These are phyloP conservation scores for Clanis bilineata DNA, from an alignment of 2,888 invertebrate species.

Conservation along the genomic window DNA sequence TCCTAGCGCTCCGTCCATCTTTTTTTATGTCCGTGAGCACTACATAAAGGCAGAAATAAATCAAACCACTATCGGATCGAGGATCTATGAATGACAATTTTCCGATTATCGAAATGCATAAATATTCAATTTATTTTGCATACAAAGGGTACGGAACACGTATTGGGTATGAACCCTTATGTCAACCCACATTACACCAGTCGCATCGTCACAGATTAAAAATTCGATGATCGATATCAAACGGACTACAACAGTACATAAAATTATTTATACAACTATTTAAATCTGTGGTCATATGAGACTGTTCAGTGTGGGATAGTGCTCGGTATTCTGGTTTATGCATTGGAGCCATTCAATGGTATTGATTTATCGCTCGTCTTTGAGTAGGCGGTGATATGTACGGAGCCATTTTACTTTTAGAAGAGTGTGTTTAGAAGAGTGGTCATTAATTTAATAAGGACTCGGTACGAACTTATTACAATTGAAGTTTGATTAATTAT, in stretches of 20 bases:
- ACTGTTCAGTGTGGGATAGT: conserved; percentile 34
- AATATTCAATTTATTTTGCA: conserved; percentile 68
- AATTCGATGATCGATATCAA: not conserved
- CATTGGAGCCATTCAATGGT: conserved; percentile 57
- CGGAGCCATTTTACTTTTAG: conserved; percentile 45
- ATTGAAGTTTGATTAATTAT: no score
- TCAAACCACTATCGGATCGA: conserved; percentile 48
- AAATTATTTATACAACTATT: conserved; percentile 21
- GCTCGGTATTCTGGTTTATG: conserved; percentile 47
- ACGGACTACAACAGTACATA: conserved; percentile 28
- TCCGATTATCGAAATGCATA: conserved; percentile 61
- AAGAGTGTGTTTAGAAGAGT: conserved; percentile 28
- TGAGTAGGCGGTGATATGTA: conserved; percentile 63
- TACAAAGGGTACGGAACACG: conserved; percentile 50
- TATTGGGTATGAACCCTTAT: conserved; percentile 34
- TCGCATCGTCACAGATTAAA: not conserved
- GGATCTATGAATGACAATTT: conserved; percentile 59
- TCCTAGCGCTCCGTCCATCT: no score
- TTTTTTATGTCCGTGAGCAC: conserved; percentile 23
- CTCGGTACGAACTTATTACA: conserved; percentile 3
- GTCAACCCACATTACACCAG: not conserved
- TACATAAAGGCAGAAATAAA: conserved; percentile 29
- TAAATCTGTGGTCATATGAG: conserved; percentile 27
- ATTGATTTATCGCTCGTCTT: conserved; percentile 61
- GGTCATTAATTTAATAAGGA: conserved; percentile 48